A percentile compares a stretch with the other conserved stretches of the same genome.
Evolutionary conservation across 2,797 vertebrate species (phyloP).

Genomic region (Tinamus major): DNA sequence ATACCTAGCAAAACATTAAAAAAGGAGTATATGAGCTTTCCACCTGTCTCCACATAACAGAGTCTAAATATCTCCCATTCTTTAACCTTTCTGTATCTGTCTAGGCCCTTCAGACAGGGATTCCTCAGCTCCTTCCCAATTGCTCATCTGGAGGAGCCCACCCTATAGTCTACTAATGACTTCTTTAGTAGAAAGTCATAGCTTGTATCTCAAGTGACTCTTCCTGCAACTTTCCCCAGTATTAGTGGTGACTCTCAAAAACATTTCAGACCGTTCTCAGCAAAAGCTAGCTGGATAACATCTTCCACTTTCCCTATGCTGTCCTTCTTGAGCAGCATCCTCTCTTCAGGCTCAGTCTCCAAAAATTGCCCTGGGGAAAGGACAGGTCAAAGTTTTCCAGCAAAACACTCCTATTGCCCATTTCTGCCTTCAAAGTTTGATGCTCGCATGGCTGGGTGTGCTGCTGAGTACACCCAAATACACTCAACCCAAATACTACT

Average conservation of each 20-base stretch:
- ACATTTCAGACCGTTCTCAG: background rate
- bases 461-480: background rate
- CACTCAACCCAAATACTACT: accelerated
- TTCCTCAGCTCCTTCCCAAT: background rate
- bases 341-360: background rate
- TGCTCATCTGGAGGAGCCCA: background rate
- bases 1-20: background rate
- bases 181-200: background rate
- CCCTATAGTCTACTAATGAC: accelerated
- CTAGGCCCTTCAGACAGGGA: background rate
- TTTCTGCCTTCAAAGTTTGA: background rate
- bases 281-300: background rate
- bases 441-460: accelerated
- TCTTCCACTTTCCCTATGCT: background rate
- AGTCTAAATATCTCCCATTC: background rate
- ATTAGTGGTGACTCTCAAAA: background rate
- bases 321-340: background rate
- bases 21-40: background rate
- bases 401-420: background rate
- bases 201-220: background rate
- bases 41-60: background rate
- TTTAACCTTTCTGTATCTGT: background rate
- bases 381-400: background rate
- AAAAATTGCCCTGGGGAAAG: background rate
- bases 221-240: background rate